Evolutionary conservation across 1,140 invertebrate genomes (phyloP).

Genomic region (Conopomorpha cramerella): DNA sequence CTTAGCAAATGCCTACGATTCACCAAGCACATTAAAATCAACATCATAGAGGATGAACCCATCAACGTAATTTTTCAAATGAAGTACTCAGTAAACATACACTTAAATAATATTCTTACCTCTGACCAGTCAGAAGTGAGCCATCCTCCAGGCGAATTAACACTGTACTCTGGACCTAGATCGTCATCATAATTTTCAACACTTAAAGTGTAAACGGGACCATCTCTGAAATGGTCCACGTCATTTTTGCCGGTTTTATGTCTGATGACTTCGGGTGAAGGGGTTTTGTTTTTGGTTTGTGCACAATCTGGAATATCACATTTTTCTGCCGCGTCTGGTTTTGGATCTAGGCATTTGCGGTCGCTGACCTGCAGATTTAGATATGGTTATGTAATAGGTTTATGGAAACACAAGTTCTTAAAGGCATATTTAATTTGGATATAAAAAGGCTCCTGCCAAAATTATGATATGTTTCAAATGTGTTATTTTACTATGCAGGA

Average conservation of each 20-base stretch:
- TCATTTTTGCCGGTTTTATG: slow-evolving; percentile 13
- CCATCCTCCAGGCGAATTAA: slow-evolving; percentile 30
- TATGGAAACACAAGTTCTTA: not conserved
- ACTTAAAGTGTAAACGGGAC: slow-evolving; percentile 37
- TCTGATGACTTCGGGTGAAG: slow-evolving; percentile 11
- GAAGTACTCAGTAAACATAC: no score
- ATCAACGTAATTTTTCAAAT: no score
- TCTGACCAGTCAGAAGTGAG: slow-evolving; percentile 45
- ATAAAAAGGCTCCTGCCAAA: not conserved
- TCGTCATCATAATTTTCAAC: slow-evolving; percentile 30
- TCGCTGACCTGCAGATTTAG: slow-evolving; percentile 32
- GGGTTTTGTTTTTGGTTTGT: slow-evolving; percentile 1
- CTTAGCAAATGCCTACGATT: no score
- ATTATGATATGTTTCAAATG: not conserved
- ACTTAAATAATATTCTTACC: slow-evolving; percentile 16
- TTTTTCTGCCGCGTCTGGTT: slow-evolving; percentile 26
- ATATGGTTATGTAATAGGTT: not conserved
- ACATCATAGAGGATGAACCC: no score
- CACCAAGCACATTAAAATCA: no score
- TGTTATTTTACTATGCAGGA: not conserved
- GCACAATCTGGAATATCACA: slow-evolving; percentile 35
- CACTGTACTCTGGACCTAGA: slow-evolving; percentile 36
- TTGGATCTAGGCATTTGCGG: slow-evolving; percentile 31
- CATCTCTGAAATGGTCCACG: slow-evolving; percentile 33
- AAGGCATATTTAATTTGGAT: not conserved